Evolutionary conservation across 2,797 vertebrate genomes (phyloP), one percentile per base, ranked within the genome.

Genomic region (Tokudaia muenninki): DNA sequence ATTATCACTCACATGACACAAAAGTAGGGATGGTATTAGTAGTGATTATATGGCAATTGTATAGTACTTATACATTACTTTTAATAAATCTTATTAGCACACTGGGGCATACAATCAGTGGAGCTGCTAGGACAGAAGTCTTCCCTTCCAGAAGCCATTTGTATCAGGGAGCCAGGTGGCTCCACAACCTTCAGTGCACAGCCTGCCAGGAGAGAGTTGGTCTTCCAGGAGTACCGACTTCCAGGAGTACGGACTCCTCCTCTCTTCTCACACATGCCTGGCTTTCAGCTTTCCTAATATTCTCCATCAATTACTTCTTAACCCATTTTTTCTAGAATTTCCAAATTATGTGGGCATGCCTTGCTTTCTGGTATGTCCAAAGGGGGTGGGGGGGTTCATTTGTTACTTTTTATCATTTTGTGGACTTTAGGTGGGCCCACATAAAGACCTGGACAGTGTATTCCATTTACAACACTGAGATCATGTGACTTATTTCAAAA

Each of bases 401-500:
- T 93, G n/a, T 70, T 65, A 57, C 16, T 17, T 81, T 50, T 61
- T 81, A 17, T n/a, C 63, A 12, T 78, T 94, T 21, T 89, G 29
- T 61, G 44, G 14, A 47, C 22, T 89, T 92, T 21, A n/a, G 24
- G n/a, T 91, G 3, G 37, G 17, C 8, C 21, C 9, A 47, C 17
- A 37, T 24, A 92, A 90, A 80, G 12, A 1, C 21, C 78, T 72
- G 6, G 55, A 1, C 5, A 63, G 59, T 65, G 22, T 57, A 26
- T 90, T 89, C 50, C 31, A 12, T 82, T 22, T 4, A 79, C 29
- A 44, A 86, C 8, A 13, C 0, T 37, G 74, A 89, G 47, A 11
- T 81, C 50, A 89, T 77, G 57, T 77, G 44, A 44, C 57, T 55
- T 61, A 37, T 59, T 94, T 90, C n/a, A 82, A 93, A 92, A 55